A percentile compares a stretch with the other conserved stretches of the same genome.
These are phyloP conservation scores for Numenius arquata DNA, from an alignment of 2,113 vertebrate genomes.

Conservation along the genomic window DNA sequence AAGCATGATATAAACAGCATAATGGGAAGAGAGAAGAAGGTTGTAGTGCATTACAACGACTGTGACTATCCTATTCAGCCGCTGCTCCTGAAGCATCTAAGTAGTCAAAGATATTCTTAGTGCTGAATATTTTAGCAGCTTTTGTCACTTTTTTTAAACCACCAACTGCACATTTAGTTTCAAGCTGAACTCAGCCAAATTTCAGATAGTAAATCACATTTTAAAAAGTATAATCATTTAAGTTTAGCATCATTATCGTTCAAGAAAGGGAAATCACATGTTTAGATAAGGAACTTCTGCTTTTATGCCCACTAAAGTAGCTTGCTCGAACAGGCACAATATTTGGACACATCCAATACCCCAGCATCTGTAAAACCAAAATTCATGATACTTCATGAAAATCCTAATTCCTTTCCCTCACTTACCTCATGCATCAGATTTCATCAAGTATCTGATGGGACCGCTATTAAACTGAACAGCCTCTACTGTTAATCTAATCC, in stretches of 20 bases:
- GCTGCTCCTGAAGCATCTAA: constrained; percentile 26
- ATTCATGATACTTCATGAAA: background rate
- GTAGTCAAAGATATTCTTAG: constrained; percentile 57
- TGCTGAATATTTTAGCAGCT: constrained; percentile 58
- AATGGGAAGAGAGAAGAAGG: constrained; percentile 17
- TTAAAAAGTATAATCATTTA: constrained; percentile 35
- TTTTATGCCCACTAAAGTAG: background rate
- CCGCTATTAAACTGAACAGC: background rate
- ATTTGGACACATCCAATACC: background rate
- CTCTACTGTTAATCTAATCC: background rate
- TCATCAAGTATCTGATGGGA: background rate
- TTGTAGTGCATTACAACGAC: background rate
- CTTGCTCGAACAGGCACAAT: background rate
- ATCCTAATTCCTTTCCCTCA: background rate
- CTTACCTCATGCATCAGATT: background rate
- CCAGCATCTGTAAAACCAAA: background rate
- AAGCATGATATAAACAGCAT: constrained; percentile 2
- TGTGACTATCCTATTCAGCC: constrained; percentile 32
- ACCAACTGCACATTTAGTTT: constrained; percentile 59
- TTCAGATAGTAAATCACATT: constrained; percentile 35
- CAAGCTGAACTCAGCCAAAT: constrained; percentile 53
- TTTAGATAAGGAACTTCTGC: background rate
- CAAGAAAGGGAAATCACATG: background rate
- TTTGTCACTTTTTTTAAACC: constrained; percentile 61
- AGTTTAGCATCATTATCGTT: constrained; percentile 6